These are phyloP conservation scores for Apostichopus parvimensis DNA, from an alignment of 35 echinoderm and acorn worm species.

Conservation along the genomic window DNA sequence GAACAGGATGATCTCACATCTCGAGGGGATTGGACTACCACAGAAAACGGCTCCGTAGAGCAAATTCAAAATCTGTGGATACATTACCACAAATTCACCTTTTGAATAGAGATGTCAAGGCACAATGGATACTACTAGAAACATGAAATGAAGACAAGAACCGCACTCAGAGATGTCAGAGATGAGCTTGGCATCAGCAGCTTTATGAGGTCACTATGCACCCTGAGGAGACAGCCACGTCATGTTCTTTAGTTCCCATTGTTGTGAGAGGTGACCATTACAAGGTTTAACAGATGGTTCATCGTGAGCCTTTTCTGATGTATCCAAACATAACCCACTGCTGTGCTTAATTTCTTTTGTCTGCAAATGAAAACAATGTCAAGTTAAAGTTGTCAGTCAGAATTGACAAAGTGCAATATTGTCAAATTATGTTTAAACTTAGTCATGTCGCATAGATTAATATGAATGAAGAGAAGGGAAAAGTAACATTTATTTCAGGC, in stretches of 20 bases:
- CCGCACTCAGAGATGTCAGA: background rate
- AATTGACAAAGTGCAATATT: too few relatives aligned
- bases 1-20: background rate
- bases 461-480: too few relatives aligned
- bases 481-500: background rate
- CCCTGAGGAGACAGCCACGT: slow-evolving; percentile 42
- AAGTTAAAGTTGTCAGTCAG: too few relatives aligned
- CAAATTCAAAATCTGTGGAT: background rate
- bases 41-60: too few relatives aligned
- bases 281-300: slow-evolving; percentile 85
- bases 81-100: background rate
- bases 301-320: slow-evolving; percentile 79
- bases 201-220: background rate
- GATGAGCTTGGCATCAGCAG: too few relatives aligned
- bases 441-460: too few relatives aligned
- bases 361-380: slow-evolving; percentile 56
- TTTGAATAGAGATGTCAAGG: background rate
- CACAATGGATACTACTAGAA: background rate
- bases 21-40: too few relatives aligned
- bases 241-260: slow-evolving; percentile 84
- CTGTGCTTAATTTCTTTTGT: slow-evolving; percentile 95
- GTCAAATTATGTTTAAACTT: too few relatives aligned
- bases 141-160: background rate
- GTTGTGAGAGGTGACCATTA: slow-evolving; percentile 78
- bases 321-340: slow-evolving; percentile 87